phyloP scores from a whole-genome alignment of 2,888 invertebrate species.

The Lasioglossum vierecki region DNA sequence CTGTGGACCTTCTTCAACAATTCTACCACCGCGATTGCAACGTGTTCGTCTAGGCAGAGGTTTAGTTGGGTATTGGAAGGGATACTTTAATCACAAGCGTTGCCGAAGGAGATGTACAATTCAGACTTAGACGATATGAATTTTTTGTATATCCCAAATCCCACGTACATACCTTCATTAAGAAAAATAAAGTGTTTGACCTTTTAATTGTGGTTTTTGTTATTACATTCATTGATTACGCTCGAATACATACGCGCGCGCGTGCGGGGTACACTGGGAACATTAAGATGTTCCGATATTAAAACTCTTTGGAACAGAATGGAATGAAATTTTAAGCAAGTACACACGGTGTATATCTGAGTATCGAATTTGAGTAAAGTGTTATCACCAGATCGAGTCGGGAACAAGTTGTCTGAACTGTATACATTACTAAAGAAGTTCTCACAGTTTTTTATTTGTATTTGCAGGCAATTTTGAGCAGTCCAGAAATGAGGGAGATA shows the following conservation, averaged over 20 bases:
- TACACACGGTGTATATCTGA: not conserved
- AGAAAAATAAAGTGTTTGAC: slow-evolving; percentile 70
- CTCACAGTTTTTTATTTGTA: slow-evolving; percentile 80
- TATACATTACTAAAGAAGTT: slow-evolving; percentile 56
- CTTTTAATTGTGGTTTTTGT: slow-evolving; percentile 72
- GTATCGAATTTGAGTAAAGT: slow-evolving; percentile 3
- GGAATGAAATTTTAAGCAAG: not conserved
- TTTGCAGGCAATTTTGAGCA: slow-evolving; percentile 83
- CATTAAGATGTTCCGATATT: not conserved
- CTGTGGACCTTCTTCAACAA: slow-evolving; percentile 44
- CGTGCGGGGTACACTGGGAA: not conserved
- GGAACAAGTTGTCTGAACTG: slow-evolving; percentile 47
- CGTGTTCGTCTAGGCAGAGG: slow-evolving; percentile 89
- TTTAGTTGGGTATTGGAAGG: slow-evolving; percentile 92
- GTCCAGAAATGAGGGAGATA: slow-evolving; percentile 80
- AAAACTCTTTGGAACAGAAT: not conserved
- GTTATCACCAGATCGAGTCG: slow-evolving; percentile 32
- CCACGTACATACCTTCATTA: slow-evolving; percentile 65
- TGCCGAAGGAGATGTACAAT: slow-evolving; percentile 86
- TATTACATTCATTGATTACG: slow-evolving; percentile 56
- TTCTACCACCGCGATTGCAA: slow-evolving; percentile 85
- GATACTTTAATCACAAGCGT: slow-evolving; percentile 92
- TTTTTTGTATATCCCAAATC: slow-evolving; percentile 71
- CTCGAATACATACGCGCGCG: not conserved
- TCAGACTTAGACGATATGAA: slow-evolving; percentile 68